Conservation (phyloP, 2,113 vertebrate genomes). For the Periophthalmus modestus region DNA sequence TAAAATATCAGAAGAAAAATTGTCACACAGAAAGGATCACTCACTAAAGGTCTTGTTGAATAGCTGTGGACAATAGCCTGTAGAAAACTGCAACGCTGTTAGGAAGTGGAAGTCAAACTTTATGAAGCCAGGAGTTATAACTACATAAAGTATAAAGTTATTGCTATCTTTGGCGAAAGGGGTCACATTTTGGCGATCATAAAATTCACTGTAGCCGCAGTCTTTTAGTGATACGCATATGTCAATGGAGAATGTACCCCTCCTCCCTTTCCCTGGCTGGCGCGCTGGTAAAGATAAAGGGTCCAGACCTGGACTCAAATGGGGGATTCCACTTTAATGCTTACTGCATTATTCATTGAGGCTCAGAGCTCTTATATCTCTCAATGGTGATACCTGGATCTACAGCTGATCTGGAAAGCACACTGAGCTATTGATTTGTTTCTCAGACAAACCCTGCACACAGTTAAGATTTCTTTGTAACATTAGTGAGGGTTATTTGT, state of each 20-base stretch:
- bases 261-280: not conserved
- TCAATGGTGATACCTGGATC: not conserved
- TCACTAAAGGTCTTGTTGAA: not conserved
- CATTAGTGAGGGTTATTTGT: not conserved
- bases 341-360: not conserved
- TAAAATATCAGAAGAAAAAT: not conserved
- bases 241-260: not conserved
- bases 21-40: not conserved
- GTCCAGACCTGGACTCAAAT: not conserved
- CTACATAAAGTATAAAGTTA: not conserved
- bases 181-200: constrained; percentile 5
- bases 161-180: not conserved
- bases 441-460: not conserved
- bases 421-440: not conserved
- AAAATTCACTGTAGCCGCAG: not conserved
- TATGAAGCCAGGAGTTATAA: constrained; percentile 1
- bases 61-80: not conserved
- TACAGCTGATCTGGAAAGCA: not conserved
- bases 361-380: not conserved
- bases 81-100: not conserved
- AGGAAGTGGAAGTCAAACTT: constrained; percentile 2
- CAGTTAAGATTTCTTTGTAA: not conserved
- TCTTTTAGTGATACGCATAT: not conserved
- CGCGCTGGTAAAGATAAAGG: not conserved
- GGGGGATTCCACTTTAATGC: not conserved